Percentiles rank a stretch among this genome's conserved stretches.
Conservation (phyloP, 2,113 vertebrate species). For the Nycticebus coucang region DNA sequence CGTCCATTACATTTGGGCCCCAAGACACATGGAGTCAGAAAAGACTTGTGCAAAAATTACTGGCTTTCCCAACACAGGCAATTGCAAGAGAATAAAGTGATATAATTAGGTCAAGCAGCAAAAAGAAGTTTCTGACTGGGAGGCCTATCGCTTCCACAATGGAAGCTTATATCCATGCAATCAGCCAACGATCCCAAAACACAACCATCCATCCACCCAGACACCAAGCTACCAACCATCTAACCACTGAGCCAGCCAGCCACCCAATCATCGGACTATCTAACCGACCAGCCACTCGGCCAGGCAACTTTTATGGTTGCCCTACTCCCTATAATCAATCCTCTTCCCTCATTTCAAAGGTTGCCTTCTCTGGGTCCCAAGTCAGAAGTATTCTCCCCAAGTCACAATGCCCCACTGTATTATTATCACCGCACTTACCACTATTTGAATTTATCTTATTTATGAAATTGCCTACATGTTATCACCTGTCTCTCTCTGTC, state of each 20-base stretch:
- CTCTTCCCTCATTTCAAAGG: neutral
- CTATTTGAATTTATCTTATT: neutral
- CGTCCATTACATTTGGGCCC: neutral
- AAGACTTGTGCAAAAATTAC: neutral
- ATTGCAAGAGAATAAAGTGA: conserved; percentile 51
- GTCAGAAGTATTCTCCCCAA: neutral
- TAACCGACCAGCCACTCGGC: neutral
- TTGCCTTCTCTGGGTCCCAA: neutral
- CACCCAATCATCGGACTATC: neutral
- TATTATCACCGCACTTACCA: neutral
- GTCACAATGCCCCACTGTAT: no score
- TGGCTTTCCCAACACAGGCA: neutral
- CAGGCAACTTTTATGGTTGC: neutral
- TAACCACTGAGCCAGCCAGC: neutral
- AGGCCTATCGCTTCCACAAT: neutral
- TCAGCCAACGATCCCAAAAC: neutral
- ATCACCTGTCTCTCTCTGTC: neutral
- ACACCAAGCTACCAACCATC: neutral
- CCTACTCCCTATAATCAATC: neutral
- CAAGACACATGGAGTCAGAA: neutral
- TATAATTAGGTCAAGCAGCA: neutral
- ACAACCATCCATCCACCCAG: neutral
- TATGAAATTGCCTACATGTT: neutral
- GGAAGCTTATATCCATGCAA: neutral
- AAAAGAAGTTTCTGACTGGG: neutral